Evolutionary conservation across 2,888 invertebrate species (phyloP), one percentile per base, ranked within the genome.

Genomic region (Lithophane socia): DNA sequence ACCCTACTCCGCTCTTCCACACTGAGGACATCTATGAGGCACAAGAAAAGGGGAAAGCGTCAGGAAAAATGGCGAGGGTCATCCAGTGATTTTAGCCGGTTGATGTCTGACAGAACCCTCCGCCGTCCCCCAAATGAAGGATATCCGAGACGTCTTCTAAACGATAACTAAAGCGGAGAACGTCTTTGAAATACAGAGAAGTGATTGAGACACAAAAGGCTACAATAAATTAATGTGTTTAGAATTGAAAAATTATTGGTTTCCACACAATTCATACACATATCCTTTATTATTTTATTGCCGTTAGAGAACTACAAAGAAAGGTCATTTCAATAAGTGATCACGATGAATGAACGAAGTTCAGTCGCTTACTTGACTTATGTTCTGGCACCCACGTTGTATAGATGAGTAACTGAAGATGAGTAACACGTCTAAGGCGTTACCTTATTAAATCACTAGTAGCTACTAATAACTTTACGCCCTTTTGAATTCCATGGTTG

Each of bases 261-360:
- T 82, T 75, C 71, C 54, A 60, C 54, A 75, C 52, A 66, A 70
- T 47, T 66, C 21, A 78, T n/a, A 21, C 72, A 60, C 21, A 44
- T 76, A 65, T 78, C 66, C 66, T 83, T 71, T 67, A 83, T 69
- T 77, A 66, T 61, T 61, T 83, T 77, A 83, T 78, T 83, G 24
- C 67, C n/a, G 49, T 37, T 56, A 13, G 16, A 56, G 49, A 3
- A 37, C 24, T 60, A 85, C 73, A 83, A 76, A 65, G 73, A 76
- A 52, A 76, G 85, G 83, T 76, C 73, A 70, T 56, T 81, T 75
- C 82, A 83, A 83, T 83, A 80, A 80, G 52, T 44, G 52, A n/a
- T 69, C 47, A 37, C 54, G 44, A 80, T 60, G 52, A 79, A 60
- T 65, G 24, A n/a, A 60, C 65, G n/a, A 80, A 70, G 61, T 72